phyloP scores from a whole-genome alignment of 2,797 vertebrate species.

The Pipistrellus kuhlii region DNA sequence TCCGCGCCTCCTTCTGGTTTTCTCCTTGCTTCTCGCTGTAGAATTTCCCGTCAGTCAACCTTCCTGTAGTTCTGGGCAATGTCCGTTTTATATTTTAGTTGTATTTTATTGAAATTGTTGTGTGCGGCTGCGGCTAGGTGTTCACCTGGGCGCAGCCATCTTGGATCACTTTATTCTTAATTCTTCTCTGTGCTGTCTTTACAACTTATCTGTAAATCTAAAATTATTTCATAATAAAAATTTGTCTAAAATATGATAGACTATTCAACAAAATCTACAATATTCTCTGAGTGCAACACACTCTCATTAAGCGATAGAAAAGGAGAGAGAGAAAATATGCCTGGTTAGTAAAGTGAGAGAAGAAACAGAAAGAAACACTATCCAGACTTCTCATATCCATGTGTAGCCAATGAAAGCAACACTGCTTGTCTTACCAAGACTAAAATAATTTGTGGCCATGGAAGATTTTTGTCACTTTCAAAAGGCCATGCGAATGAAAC shows the following conservation, averaged over 20 bases:
- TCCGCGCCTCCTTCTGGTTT: too few relatives aligned
- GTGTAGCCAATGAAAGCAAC: slow-evolving; percentile 38
- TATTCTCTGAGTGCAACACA: neutral
- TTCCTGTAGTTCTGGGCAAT: too few relatives aligned
- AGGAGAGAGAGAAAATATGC: neutral
- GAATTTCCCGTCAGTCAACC: too few relatives aligned
- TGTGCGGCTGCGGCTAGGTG: too few relatives aligned
- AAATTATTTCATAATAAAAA: slow-evolving; percentile 61
- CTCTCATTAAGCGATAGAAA: neutral
- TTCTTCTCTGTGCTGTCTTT: neutral
- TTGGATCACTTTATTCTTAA: too few relatives aligned
- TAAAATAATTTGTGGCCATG: slow-evolving; percentile 43
- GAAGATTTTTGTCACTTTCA: slow-evolving; percentile 59
- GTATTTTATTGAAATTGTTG: too few relatives aligned
- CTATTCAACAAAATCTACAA: slow-evolving; percentile 7
- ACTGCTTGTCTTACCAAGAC: slow-evolving; percentile 1
- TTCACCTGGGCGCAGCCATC: too few relatives aligned
- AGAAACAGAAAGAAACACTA: slow-evolving; percentile 32
- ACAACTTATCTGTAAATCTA: slow-evolving; percentile 46
- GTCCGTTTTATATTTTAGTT: too few relatives aligned
- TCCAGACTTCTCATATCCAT: slow-evolving; percentile 35
- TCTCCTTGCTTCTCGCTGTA: too few relatives aligned
- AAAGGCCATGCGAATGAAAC: slow-evolving; percentile 45
- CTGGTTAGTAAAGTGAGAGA: slow-evolving; percentile 16
- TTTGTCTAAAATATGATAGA: neutral